A percentile compares a stretch with the other conserved stretches of the same genome.
phyloP scores from a whole-genome alignment of 1,140 invertebrate species.

The Orchesella cincta region DNA sequence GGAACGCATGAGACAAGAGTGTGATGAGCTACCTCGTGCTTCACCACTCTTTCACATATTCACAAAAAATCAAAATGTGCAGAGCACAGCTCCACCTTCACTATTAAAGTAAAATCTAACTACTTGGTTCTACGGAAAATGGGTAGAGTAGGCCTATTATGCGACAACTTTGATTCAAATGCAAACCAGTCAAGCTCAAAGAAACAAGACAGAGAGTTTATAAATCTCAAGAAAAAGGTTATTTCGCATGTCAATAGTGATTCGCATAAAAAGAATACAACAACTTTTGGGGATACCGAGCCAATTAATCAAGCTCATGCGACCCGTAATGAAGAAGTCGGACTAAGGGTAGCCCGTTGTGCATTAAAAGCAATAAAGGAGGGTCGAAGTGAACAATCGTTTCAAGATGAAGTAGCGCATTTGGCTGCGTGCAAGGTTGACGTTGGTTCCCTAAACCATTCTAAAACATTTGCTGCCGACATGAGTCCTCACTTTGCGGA shows the following conservation, averaged over 20 bases:
- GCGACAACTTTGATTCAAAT: too few species aligned
- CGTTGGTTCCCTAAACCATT: not conserved
- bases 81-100: too few species aligned
- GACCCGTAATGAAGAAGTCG: not conserved
- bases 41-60: too few species aligned
- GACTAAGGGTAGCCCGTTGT: not conserved
- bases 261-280: not conserved
- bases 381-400: not conserved
- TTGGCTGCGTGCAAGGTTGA: not conserved
- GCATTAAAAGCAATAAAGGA: not conserved
- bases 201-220: too few species aligned
- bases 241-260: not conserved
- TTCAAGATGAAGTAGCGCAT: not conserved
- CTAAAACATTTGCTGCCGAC: not conserved
- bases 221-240: not conserved
- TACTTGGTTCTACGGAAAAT: too few species aligned
- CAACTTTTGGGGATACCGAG: too few species aligned
- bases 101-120: too few species aligned
- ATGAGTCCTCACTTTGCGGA: not conserved
- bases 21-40: too few species aligned
- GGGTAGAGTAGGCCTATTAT: too few species aligned
- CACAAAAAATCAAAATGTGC: too few species aligned
- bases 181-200: too few species aligned
- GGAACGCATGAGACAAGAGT: too few species aligned
- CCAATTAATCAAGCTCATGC: not conserved